Conservation (phyloP, 2,113 vertebrate genomes). For the Neogobius melanostomus region DNA sequence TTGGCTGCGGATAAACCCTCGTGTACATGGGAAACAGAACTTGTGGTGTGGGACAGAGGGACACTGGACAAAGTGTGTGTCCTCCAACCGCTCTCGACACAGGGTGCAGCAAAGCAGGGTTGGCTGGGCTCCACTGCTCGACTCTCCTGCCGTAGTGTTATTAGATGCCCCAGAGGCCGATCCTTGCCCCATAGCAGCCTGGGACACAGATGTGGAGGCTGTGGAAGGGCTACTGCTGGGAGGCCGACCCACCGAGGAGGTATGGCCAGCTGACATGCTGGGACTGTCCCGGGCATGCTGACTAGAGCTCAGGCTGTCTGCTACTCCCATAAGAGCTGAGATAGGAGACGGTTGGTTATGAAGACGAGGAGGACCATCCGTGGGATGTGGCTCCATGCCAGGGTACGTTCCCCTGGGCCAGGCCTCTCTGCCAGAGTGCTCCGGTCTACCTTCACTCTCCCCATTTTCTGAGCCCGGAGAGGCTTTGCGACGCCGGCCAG, state of each 20-base stretch:
- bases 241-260: constrained; percentile 67
- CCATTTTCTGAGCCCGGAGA: constrained; percentile 82
- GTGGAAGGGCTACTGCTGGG: constrained; percentile 80
- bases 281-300: constrained; percentile 83
- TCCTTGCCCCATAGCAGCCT: constrained; percentile 68
- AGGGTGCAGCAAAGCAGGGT: constrained; percentile 87
- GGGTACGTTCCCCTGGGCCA: constrained; percentile 70
- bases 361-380: constrained; percentile 68
- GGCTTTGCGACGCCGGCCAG: constrained; percentile 71
- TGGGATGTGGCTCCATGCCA: constrained; percentile 63
- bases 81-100: constrained; percentile 86
- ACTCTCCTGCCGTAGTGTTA: constrained; percentile 53
- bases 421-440: constrained; percentile 73
- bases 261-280: constrained; percentile 66
- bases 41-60: constrained; percentile 86
- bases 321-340: constrained; percentile 86
- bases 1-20: constrained; percentile 86
- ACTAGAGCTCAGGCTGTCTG: constrained; percentile 79
- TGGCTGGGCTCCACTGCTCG: constrained; percentile 58
- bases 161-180: constrained; percentile 43
- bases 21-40: constrained; percentile 90
- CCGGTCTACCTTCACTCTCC: constrained; percentile 75
- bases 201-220: constrained; percentile 73
- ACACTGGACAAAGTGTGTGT: constrained; percentile 88
- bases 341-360: constrained; percentile 84